phyloP scores from a whole-genome alignment of 2,797 vertebrate genomes.

The Lerista edwardsae region DNA sequence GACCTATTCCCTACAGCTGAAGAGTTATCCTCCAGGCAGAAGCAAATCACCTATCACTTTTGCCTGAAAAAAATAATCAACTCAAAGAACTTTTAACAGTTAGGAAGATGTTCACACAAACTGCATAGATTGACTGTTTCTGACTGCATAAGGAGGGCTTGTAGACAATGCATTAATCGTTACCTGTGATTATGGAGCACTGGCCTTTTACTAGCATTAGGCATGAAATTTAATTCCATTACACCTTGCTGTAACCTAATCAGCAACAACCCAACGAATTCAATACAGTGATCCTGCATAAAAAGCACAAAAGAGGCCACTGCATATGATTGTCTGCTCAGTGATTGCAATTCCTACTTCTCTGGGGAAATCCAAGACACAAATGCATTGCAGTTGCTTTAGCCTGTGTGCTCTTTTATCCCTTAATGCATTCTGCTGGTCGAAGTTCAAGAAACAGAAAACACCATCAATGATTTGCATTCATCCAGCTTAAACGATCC shows the following conservation, averaged over 20 bases:
- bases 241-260: neutral
- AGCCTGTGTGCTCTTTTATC: slow-evolving; percentile 14
- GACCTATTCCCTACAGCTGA: neutral
- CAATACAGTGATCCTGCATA: neutral
- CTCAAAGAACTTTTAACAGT: neutral
- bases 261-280: slow-evolving; percentile 11
- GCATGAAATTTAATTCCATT: neutral
- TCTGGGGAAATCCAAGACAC: slow-evolving; percentile 25
- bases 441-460: slow-evolving; percentile 25
- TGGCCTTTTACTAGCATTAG: neutral
- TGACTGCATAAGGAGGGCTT: neutral
- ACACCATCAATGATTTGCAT: slow-evolving; percentile 20
- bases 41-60: neutral
- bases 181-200: neutral
- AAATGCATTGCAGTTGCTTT: slow-evolving; percentile 20
- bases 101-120: neutral
- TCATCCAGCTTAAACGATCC: slow-evolving; percentile 36
- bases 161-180: neutral
- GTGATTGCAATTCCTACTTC: slow-evolving; percentile 25
- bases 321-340: slow-evolving; percentile 13
- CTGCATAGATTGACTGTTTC: neutral
- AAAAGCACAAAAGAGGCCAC: neutral
- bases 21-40: neutral
- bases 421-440: slow-evolving; percentile 29
- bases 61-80: neutral